Percentiles rank a stretch among this genome's conserved stretches.
Evolutionary conservation across 2,888 invertebrate genomes (phyloP).

Genomic region (Caenorhabditis becei): DNA sequence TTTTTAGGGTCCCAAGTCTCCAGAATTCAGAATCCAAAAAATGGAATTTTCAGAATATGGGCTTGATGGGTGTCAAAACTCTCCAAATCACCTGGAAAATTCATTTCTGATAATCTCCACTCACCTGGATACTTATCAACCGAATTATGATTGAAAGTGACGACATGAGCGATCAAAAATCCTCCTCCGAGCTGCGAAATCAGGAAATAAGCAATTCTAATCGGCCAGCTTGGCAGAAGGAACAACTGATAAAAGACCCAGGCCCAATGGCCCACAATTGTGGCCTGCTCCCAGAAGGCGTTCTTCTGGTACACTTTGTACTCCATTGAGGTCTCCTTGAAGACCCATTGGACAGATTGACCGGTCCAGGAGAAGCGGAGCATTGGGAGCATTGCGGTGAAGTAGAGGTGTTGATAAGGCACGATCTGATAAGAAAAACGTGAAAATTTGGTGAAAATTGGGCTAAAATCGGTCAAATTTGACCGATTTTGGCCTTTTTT

Average conservation of each 20-base stretch:
- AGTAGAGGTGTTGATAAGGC: slow-evolving; percentile 81
- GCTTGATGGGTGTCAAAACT: background rate
- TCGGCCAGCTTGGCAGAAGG: slow-evolving; percentile 71
- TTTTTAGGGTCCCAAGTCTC: no score
- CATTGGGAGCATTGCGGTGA: slow-evolving; percentile 77
- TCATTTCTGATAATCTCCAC: no score
- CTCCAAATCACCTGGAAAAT: background rate
- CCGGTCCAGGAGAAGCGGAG: slow-evolving; percentile 78
- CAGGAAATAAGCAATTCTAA: slow-evolving; percentile 74
- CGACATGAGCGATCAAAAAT: slow-evolving; percentile 77
- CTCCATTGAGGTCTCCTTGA: slow-evolving; percentile 67
- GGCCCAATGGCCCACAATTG: slow-evolving; percentile 75
- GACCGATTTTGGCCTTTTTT: no score
- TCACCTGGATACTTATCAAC: slow-evolving; percentile 80
- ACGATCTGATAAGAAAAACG: slow-evolving; percentile 66
- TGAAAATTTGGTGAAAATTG: background rate
- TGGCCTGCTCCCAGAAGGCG: slow-evolving; percentile 56
- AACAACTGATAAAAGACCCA: slow-evolving; percentile 78
- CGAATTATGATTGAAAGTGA: slow-evolving; percentile 81
- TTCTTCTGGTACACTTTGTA: slow-evolving; percentile 71
- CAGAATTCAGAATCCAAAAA: no score
- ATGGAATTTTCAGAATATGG: background rate
- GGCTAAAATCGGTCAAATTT: background rate
- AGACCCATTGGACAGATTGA: slow-evolving; percentile 77
- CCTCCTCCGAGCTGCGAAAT: slow-evolving; percentile 77